These are phyloP conservation scores for Meliscaeva auricollis DNA, from an alignment of 2,888 invertebrate genomes.

Conservation along the genomic window DNA sequence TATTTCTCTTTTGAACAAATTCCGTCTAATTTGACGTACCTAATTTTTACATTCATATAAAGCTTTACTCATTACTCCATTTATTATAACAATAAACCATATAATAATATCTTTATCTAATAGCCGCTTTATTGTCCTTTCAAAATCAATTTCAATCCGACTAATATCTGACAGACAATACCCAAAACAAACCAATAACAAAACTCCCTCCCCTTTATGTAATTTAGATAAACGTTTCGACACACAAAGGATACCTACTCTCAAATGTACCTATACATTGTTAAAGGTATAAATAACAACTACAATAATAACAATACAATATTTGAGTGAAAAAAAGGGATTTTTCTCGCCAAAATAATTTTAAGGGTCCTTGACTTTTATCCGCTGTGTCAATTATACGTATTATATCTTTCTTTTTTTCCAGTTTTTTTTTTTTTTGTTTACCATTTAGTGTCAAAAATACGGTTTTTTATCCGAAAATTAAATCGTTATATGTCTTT, in stretches of 20 bases:
- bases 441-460: constrained; percentile 82
- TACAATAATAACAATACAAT: constrained; percentile 53
- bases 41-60: not conserved
- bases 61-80: constrained; percentile 6
- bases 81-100: constrained; percentile 21
- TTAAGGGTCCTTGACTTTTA: constrained; percentile 83
- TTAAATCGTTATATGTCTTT: constrained; percentile 38
- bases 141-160: constrained; percentile 79
- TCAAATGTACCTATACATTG: not conserved
- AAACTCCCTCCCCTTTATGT: constrained; percentile 76
- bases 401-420: constrained; percentile 80
- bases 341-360: constrained; percentile 80
- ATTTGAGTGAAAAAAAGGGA: constrained; percentile 75
- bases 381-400: constrained; percentile 78
- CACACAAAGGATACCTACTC: constrained; percentile 52
- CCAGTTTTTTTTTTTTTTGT: constrained; percentile 78
- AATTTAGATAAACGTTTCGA: constrained; percentile 59
- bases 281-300: constrained; percentile 51
- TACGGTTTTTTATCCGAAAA: constrained; percentile 81
- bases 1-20: too few species aligned
- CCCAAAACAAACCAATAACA: constrained; percentile 82
- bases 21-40: constrained; percentile 26
- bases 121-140: constrained; percentile 66
- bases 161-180: constrained; percentile 82
- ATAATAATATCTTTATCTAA: constrained; percentile 70